These are phyloP conservation scores for Aptenodytes patagonicus DNA, from an alignment of 2,113 vertebrate genomes.

Conservation along the genomic window DNA sequence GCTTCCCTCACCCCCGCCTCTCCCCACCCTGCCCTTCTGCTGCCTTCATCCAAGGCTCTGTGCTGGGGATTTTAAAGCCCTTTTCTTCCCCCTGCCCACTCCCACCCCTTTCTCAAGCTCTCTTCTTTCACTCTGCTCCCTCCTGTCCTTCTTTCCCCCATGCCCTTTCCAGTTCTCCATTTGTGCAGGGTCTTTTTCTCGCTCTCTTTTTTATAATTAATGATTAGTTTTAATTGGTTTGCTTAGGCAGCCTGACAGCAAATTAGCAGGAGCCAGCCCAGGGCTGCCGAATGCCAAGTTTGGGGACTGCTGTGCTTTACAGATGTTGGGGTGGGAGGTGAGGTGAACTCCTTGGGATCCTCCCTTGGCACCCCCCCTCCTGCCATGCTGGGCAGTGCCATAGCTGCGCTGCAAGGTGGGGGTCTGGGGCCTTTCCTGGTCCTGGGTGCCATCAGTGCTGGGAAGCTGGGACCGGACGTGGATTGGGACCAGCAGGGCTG, in stretches of 20 bases:
- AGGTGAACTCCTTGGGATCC: not conserved
- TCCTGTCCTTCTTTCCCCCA: not conserved
- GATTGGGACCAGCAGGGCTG: not conserved
- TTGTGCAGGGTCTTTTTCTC: slow-evolving; percentile 30
- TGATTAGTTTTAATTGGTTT: slow-evolving; percentile 88
- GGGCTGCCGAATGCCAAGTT: slow-evolving; percentile 49
- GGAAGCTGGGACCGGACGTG: not conserved
- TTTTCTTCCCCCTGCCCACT: not conserved
- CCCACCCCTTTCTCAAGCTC: not conserved
- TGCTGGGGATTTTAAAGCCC: not conserved
- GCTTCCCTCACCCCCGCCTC: not conserved
- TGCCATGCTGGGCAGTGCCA: not conserved
- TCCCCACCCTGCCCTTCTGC: not conserved
- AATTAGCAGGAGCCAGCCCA: slow-evolving; percentile 74
- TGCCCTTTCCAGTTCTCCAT: slow-evolving; percentile 22
- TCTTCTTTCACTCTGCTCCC: not conserved
- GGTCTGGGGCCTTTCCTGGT: not conserved
- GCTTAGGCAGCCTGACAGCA: slow-evolving; percentile 80
- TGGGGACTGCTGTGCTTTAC: slow-evolving; percentile 27
- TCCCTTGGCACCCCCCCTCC: not conserved
- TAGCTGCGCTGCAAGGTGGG: accelerated
- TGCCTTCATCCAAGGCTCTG: not conserved
- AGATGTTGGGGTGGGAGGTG: not conserved
- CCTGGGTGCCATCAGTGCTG: not conserved
- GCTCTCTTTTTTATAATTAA: slow-evolving; percentile 84